Base-by-base conservation (phyloP, 2,797 vertebrate species). In the Chromobotia macracanthus region DNA sequence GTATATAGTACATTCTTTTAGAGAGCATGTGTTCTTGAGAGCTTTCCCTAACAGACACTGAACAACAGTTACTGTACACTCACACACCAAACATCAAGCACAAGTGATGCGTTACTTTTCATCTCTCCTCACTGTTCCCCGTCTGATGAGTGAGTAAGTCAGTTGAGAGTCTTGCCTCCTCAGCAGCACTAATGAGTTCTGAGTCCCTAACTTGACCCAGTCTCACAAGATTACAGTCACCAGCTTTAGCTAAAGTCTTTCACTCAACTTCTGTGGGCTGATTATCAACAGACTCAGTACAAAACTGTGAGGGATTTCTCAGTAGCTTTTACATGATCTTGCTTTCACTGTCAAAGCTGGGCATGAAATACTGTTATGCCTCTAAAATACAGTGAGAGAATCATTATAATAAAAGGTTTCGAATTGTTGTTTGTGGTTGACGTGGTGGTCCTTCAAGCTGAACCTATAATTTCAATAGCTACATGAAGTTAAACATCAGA, bases 181-280 rank as follows among this genome's bases (percentile, higher is more conserved):
- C 48, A 48, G 74, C 21, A 65, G 79, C 73, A 58, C 60, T 77
- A 73, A 77, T 77, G 68, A 77, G 35, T 67, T 72, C 68, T 53
- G 68, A 82, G 69, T 77, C 46, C 55, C 41, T 35, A 41, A 41
- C 61, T 72, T 77, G 80, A 77, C 75, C 69, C 63, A 82, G 74
- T 82, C 80, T 77, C 61, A 15, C 38, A 72, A 77, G 80, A 82
- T 82, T 82, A 77, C 51, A 73, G 44, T 82, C 75, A 77, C 61
- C 61, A 77, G 80, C 69, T 73, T 72, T 60, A 28, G 50, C 53
- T 69, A 72, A 72, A 72, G 73, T 60, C 21, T 66, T 77, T 72
- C 31, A 66, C 38, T 81, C 74, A 65, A 41, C 38, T 28, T 41
- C 25, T 50, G 38, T 8, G 28, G 44, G 16, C 31, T 71, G 67